phyloP scores from a whole-genome alignment of 2,888 invertebrate species.

The Baronia brevicornis region DNA sequence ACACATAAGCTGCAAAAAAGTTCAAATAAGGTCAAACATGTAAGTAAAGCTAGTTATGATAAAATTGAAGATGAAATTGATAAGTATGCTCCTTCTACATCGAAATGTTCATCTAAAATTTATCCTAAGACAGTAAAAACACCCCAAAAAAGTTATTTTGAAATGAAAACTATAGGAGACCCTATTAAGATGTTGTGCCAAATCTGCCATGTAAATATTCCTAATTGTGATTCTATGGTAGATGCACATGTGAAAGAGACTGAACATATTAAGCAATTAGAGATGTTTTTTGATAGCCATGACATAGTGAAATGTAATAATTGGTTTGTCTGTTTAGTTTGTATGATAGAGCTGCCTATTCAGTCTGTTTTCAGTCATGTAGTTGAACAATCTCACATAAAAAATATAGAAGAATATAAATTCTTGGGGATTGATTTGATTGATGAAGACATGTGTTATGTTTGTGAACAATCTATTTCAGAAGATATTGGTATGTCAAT shows the following conservation, averaged over 20 bases:
- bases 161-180: background rate
- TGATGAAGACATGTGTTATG: too few relatives aligned
- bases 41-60: background rate
- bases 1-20: too few relatives aligned
- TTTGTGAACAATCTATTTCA: too few relatives aligned
- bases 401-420: too few relatives aligned
- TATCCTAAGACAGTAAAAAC: background rate
- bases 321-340: too few relatives aligned
- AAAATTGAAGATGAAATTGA: background rate
- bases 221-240: background rate
- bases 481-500: too few relatives aligned
- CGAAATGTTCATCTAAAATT: background rate
- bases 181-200: background rate
- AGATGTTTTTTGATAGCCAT: background rate
- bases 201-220: slow-evolving; percentile 1
- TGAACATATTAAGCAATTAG: background rate
- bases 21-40: background rate
- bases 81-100: background rate
- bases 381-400: too few relatives aligned
- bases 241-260: background rate
- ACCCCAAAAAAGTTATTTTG: background rate
- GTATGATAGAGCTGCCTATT: too few relatives aligned
- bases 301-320: too few relatives aligned
- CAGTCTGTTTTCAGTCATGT: too few relatives aligned
- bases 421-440: too few relatives aligned